A percentile compares a stretch with the other conserved stretches of the same genome.
phyloP scores from a whole-genome alignment of 2,888 invertebrate genomes.

The Melipona beecheii region DNA sequence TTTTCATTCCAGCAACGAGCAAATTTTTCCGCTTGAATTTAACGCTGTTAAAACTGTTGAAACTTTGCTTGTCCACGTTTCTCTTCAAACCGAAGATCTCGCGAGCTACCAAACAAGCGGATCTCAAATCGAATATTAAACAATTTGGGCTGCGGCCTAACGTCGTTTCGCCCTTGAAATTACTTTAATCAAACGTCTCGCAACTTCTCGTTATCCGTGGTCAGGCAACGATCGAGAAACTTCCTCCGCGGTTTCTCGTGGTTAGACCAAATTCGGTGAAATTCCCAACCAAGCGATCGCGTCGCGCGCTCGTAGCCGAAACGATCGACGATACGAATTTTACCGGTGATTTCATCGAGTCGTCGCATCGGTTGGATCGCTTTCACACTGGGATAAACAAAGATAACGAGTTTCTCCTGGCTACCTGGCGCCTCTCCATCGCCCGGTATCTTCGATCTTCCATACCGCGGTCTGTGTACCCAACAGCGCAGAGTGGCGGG shows the following conservation, averaged over 20 bases:
- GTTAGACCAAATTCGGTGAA: constrained; percentile 51
- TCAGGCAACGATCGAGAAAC: constrained; percentile 17
- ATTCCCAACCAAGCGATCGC: constrained; percentile 12
- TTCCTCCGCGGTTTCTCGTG: constrained; percentile 21
- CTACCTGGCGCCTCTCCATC: constrained; percentile 31
- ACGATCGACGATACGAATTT: constrained; percentile 55
- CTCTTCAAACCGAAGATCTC: no score
- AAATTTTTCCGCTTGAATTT: background rate
- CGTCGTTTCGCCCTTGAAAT: constrained; percentile 22
- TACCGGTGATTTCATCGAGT: constrained; percentile 47
- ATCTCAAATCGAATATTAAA: constrained; percentile 1
- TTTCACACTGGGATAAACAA: constrained; percentile 75
- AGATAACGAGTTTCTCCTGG: constrained; percentile 79
- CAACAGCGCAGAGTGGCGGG: constrained; percentile 67
- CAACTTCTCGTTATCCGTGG: constrained; percentile 17
- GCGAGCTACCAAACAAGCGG: no score
- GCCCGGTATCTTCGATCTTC: constrained; percentile 4
- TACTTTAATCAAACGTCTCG: constrained; percentile 49
- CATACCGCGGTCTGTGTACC: constrained; percentile 55
- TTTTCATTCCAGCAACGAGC: no score
- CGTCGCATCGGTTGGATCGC: constrained; percentile 77
- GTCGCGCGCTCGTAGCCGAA: constrained; percentile 18
- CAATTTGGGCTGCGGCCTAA: background rate
- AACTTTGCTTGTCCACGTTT: no score
- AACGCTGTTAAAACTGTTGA: background rate